A percentile compares a stretch with the other conserved stretches of the same genome.
Evolutionary conservation across 2,797 vertebrate species (phyloP).

Genomic region (Cossypha heuglini): DNA sequence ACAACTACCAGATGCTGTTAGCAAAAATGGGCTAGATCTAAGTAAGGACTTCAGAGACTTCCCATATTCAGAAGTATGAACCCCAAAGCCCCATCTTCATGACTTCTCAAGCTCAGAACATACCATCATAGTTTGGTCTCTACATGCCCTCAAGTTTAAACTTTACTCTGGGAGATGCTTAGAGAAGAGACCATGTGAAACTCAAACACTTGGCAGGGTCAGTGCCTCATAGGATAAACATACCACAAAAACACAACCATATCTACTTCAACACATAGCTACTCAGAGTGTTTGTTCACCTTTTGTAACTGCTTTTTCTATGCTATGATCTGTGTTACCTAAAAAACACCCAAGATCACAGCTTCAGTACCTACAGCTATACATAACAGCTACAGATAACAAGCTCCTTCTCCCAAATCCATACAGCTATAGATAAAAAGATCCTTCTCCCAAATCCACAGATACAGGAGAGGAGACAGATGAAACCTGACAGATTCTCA

Average conservation of each 20-base stretch:
- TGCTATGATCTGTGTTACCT: neutral
- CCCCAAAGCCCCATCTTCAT: neutral
- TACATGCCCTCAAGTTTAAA: neutral
- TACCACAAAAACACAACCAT: neutral
- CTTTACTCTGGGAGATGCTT: neutral
- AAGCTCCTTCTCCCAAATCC: neutral
- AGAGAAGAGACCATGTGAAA: neutral
- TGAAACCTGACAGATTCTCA: neutral
- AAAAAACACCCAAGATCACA: neutral
- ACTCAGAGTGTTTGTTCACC: neutral
- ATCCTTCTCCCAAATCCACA: neutral
- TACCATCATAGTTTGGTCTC: neutral
- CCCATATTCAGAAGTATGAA: neutral
- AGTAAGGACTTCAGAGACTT: slow-evolving; percentile 50
- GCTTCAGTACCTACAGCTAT: neutral
- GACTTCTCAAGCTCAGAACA: neutral
- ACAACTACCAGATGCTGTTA: neutral
- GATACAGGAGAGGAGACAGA: neutral
- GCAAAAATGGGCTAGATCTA: slow-evolving; percentile 39
- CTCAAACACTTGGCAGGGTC: neutral
- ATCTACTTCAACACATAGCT: neutral
- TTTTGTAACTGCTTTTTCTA: neutral
- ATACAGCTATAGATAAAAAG: neutral
- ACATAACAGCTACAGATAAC: neutral
- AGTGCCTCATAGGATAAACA: neutral